These are phyloP conservation scores for Lepidocyrtinus sp. DNA, from an alignment of 2,888 invertebrate species.

Conservation along the genomic window DNA sequence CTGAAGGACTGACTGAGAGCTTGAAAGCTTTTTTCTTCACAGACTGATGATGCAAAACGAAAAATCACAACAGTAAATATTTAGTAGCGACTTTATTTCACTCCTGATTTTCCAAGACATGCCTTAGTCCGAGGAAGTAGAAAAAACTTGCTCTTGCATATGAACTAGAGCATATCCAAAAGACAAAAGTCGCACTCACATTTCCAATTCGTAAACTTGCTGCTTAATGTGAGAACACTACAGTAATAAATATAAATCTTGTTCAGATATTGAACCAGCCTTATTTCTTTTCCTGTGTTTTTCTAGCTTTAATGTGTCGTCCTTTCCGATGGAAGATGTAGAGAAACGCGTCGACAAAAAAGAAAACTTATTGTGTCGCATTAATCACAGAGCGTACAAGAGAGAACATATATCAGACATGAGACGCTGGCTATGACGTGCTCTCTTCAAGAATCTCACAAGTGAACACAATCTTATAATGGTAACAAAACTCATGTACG, in stretches of 20 bases:
- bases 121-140: background rate
- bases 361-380: constrained; percentile 52
- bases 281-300: background rate
- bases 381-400: constrained; percentile 53
- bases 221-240: background rate
- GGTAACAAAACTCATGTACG: too few relatives aligned
- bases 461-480: background rate
- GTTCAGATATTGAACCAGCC: background rate
- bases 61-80: constrained; percentile 49
- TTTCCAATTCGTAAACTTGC: background rate
- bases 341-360: constrained; percentile 25
- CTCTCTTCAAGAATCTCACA: background rate
- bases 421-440: background rate
- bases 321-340: background rate
- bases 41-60: constrained; percentile 29
- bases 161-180: background rate
- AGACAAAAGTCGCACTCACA: background rate
- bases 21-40: background rate
- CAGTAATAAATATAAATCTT: background rate
- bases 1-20: too few relatives aligned
- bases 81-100: background rate
- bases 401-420: constrained; percentile 40
- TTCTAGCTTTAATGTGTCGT: background rate
- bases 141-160: background rate
- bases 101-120: background rate